Percentiles rank a stretch among this genome's conserved stretches.
phyloP scores from a whole-genome alignment of 2,113 vertebrate species.

The Toxotes chatareus region DNA sequence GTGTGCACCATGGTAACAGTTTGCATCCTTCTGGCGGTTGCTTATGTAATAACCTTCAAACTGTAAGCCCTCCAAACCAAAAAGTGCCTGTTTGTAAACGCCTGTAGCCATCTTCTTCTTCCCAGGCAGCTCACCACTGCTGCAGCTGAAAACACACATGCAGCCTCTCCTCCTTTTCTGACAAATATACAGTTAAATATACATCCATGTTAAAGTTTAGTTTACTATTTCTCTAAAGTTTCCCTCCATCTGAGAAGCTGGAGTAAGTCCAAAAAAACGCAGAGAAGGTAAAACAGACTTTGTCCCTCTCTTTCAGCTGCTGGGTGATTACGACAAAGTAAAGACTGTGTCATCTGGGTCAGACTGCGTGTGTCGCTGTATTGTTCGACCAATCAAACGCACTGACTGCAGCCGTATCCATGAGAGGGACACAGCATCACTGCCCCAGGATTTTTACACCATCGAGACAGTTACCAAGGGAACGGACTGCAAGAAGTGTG shows the following conservation, averaged over 20 bases:
- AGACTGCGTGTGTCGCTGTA: constrained; percentile 91
- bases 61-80: constrained; percentile 60
- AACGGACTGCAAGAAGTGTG: constrained; percentile 92
- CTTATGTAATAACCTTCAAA: constrained; percentile 67
- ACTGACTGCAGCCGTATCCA: constrained; percentile 88
- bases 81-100: constrained; percentile 51
- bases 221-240: not conserved
- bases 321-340: constrained; percentile 97
- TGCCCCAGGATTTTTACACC: constrained; percentile 87
- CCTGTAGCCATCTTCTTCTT: constrained; percentile 32
- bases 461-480: constrained; percentile 95
- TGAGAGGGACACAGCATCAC: constrained; percentile 64
- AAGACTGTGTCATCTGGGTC: constrained; percentile 93
- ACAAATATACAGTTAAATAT: not conserved
- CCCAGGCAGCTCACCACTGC: constrained; percentile 30
- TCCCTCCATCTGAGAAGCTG: not conserved
- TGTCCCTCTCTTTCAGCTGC: constrained; percentile 75
- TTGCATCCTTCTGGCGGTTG: constrained; percentile 56
- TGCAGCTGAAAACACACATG: constrained; percentile 49
- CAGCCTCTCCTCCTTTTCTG: constrained; percentile 1
- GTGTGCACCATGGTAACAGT: constrained; percentile 17
- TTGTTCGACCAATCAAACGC: constrained; percentile 90
- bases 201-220: not conserved
- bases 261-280: not conserved
- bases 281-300: not conserved